phyloP scores from a whole-genome alignment of 2,888 invertebrate genomes.

The Acholoe squamosa region DNA sequence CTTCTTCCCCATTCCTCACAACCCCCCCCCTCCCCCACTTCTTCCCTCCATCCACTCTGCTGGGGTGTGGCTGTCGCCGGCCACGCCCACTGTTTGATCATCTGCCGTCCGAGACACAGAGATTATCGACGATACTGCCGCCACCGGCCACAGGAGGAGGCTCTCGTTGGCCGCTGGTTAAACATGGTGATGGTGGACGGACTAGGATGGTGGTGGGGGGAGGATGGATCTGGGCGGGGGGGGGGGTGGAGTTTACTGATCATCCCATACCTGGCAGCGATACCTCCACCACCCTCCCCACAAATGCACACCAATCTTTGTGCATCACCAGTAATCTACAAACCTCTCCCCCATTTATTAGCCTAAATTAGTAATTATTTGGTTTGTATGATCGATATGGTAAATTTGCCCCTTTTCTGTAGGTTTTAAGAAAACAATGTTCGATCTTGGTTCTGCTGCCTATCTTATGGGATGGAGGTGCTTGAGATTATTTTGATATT shows the following conservation, averaged over 20 bases:
- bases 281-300: neutral
- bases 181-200: neutral
- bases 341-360: too few relatives aligned
- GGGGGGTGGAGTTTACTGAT: neutral
- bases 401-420: too few relatives aligned
- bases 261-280: neutral
- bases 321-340: neutral
- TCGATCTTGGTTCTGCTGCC: too few relatives aligned
- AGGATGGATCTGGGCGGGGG: neutral
- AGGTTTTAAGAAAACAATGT: too few relatives aligned
- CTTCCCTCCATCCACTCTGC: neutral
- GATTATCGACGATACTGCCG: slow-evolving; percentile 35
- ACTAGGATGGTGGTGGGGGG: neutral
- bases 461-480: too few relatives aligned
- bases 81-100: slow-evolving; percentile 35
- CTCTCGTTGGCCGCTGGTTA: slow-evolving; percentile 20
- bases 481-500: too few relatives aligned
- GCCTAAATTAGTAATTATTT: too few relatives aligned
- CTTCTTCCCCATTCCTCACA: neutral
- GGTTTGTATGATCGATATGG: too few relatives aligned
- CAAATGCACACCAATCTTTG: neutral
- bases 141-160: slow-evolving; percentile 22
- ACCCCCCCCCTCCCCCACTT: neutral
- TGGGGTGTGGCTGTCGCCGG: neutral
- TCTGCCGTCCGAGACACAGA: slow-evolving; percentile 3